Conservation (phyloP, 1,140 invertebrate genomes). For the Conus ventricosus region DNA sequence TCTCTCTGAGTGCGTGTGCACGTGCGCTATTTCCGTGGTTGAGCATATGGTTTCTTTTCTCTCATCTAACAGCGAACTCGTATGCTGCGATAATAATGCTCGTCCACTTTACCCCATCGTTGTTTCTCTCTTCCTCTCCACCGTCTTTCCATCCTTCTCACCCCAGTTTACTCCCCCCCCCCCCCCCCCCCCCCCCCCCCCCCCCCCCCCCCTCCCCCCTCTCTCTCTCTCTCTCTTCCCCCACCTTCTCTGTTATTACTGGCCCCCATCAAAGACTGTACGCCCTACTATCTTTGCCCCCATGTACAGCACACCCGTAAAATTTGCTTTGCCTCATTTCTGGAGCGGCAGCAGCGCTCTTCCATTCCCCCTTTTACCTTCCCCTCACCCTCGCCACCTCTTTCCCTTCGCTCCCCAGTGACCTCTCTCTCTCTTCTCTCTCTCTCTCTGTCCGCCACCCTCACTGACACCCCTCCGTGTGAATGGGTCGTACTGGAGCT, state of each 20-base stretch:
- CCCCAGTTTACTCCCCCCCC: background rate
- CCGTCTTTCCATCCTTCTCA: background rate
- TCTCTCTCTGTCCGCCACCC: background rate
- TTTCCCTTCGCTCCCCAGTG: too few relatives aligned
- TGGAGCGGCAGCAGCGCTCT: too few relatives aligned
- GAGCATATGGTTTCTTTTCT: too few relatives aligned
- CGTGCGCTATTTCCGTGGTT: background rate
- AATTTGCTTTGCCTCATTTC: too few relatives aligned
- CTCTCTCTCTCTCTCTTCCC: constrained; percentile 14
- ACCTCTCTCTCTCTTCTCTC: constrained; percentile 4
- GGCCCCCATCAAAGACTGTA: too few relatives aligned
- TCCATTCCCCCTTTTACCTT: background rate
- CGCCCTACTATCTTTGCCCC: too few relatives aligned
- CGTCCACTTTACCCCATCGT: constrained; percentile 1
- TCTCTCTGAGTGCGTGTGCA: too few relatives aligned
- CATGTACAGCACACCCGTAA: too few relatives aligned
- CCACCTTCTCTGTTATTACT: background rate
- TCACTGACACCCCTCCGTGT: background rate
- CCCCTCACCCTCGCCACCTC: background rate
- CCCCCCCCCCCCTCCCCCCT: background rate
- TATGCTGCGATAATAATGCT: background rate
- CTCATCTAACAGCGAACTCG: too few relatives aligned
- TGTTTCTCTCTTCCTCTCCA: constrained; percentile 3
- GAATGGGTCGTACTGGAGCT: background rate
- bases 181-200: background rate